These are phyloP conservation scores for Dicycla oo DNA, from an alignment of 2,888 invertebrate species.

Conservation along the genomic window DNA sequence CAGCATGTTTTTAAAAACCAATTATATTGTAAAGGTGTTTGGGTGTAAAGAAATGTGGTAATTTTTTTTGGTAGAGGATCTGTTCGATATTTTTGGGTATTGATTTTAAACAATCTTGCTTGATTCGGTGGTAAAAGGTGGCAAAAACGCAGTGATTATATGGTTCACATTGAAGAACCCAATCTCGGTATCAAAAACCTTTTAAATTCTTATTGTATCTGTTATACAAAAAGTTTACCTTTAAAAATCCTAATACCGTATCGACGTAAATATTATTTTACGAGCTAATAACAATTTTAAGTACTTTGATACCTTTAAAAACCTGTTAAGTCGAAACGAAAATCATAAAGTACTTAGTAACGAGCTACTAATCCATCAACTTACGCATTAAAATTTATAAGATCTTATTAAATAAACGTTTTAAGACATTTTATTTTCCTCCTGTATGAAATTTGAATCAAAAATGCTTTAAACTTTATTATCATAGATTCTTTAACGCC, in stretches of 20 bases:
- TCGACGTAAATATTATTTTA: slow-evolving; percentile 52
- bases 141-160: background rate
- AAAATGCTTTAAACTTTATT: slow-evolving; percentile 15
- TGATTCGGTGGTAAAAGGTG: slow-evolving; percentile 7
- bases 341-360: slow-evolving; percentile 51
- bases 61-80: slow-evolving; percentile 28
- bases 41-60: slow-evolving; percentile 45
- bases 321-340: slow-evolving; percentile 53
- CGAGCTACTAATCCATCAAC: slow-evolving; percentile 58
- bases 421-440: slow-evolving; percentile 35
- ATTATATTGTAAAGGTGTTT: slow-evolving; percentile 80
- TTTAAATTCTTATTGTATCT: background rate
- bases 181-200: background rate
- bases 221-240: slow-evolving; percentile 6
- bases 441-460: slow-evolving; percentile 15
- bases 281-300: slow-evolving; percentile 54
- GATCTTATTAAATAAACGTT: slow-evolving; percentile 44
- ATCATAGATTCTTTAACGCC: slow-evolving; percentile 7
- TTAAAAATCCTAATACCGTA: slow-evolving; percentile 22
- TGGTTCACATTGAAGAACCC: background rate
- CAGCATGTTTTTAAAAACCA: slow-evolving; percentile 80
- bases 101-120: slow-evolving; percentile 45
- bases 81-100: slow-evolving; percentile 14
- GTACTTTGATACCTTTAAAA: slow-evolving; percentile 48
- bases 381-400: slow-evolving; percentile 46